Conservation (phyloP, 2,113 vertebrate species). For the Apteryx mantelli region DNA sequence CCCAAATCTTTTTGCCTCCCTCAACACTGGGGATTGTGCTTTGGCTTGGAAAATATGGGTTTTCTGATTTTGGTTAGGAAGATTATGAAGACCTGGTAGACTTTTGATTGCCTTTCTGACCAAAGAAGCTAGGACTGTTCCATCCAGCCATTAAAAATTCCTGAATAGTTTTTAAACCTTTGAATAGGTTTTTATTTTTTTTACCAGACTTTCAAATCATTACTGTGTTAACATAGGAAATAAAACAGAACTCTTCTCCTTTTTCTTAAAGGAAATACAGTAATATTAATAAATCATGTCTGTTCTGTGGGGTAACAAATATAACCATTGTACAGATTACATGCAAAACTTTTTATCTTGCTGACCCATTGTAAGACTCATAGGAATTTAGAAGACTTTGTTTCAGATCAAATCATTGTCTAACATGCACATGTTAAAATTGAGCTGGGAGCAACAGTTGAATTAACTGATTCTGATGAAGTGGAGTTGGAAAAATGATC, state of each 20-base stretch:
- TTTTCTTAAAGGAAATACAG: not conserved
- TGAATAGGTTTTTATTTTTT: not conserved
- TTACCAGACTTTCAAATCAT: not conserved
- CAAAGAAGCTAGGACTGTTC: not conserved
- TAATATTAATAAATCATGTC: not conserved
- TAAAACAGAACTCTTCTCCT: not conserved
- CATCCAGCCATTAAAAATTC: not conserved
- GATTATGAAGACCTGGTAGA: not conserved
- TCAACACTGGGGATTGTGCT: not conserved
- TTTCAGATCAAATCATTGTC: not conserved
- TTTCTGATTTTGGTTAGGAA: not conserved
- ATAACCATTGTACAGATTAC: not conserved
- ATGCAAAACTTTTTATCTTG: not conserved
- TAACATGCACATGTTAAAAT: not conserved
- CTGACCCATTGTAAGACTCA: not conserved
- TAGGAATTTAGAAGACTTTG: not conserved
- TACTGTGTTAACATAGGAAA: not conserved
- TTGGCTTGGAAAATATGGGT: not conserved
- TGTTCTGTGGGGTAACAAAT: not conserved
- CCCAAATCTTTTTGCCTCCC: not conserved
- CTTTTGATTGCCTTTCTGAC: no score
- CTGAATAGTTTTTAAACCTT: not conserved
- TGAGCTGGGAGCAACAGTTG: not conserved
- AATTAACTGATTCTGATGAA: not conserved
- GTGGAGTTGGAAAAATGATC: not conserved